Conservation (phyloP, 2,888 invertebrate species). For the Sminthurides aquaticus region DNA sequence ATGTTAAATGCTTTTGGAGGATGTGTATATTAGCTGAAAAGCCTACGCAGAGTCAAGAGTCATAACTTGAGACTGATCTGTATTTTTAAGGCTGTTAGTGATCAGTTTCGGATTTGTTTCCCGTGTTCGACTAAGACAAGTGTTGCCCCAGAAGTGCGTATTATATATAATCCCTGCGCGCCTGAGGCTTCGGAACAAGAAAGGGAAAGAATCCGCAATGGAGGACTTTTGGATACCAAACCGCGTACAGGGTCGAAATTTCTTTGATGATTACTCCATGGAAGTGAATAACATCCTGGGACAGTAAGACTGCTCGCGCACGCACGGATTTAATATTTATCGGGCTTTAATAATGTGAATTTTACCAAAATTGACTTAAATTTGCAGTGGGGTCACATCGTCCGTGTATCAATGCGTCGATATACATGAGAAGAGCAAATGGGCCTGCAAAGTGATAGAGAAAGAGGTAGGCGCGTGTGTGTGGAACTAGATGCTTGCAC, state of each 20-base stretch:
- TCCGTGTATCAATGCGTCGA: constrained; percentile 47
- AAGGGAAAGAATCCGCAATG: too few species aligned
- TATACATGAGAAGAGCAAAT: constrained; percentile 45
- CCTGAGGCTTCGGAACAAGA: too few species aligned
- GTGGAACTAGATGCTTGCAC: too few species aligned
- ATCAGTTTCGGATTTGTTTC: too few species aligned
- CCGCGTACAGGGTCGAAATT: constrained; percentile 32
- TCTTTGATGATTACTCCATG: constrained; percentile 45
- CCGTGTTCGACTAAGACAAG: too few species aligned
- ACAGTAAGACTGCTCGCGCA: background rate
- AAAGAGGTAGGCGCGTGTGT: constrained; percentile 47
- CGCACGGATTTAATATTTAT: background rate
- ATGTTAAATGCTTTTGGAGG: too few species aligned
- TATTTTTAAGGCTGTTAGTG: too few species aligned
- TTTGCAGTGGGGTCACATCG: constrained; percentile 46
- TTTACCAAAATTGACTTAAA: background rate
- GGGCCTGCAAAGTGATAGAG: constrained; percentile 47
- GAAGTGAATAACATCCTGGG: constrained; percentile 30
- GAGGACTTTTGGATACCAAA: constrained; percentile 37
- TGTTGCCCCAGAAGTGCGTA: too few species aligned
- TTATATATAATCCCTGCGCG: too few species aligned
- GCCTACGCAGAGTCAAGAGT: too few species aligned
- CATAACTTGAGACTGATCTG: too few species aligned
- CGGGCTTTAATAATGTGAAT: background rate
- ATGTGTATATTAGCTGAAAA: too few species aligned